Percentiles rank a stretch among this genome's conserved stretches.
Evolutionary conservation across 2,113 vertebrate species (phyloP).

Genomic region (Mesocricetus auratus): DNA sequence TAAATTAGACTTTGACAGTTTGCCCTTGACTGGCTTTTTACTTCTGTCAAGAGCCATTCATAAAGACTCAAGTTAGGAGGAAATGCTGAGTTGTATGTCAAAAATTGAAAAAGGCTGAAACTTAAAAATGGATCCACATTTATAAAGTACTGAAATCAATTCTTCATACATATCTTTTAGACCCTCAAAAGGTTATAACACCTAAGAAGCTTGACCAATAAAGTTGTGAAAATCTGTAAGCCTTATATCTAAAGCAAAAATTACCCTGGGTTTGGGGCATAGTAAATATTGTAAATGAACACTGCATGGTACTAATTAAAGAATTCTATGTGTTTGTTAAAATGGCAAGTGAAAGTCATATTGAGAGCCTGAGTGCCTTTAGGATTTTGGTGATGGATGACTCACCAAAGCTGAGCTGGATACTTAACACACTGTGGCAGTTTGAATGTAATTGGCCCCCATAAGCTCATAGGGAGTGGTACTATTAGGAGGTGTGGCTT

Average conservation of each 20-base stretch:
- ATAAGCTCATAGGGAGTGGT: too few relatives aligned
- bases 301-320: background rate
- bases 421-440: background rate
- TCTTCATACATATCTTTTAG: background rate
- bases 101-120: background rate
- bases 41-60: background rate
- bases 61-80: conserved; percentile 4
- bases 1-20: background rate
- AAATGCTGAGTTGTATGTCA: background rate
- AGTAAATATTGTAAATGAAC: conserved; percentile 32
- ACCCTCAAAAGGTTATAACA: background rate
- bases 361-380: background rate
- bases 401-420: background rate
- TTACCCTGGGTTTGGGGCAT: conserved; percentile 5
- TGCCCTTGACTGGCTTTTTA: background rate
- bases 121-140: background rate
- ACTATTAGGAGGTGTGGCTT: too few relatives aligned
- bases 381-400: background rate
- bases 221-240: conserved; percentile 32
- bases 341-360: background rate
- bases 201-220: background rate
- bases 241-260: conserved; percentile 8
- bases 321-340: background rate
- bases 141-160: background rate
- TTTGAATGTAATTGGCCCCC: too few relatives aligned